These are phyloP conservation scores for Sebastes taczanowskii DNA, from an alignment of 2,797 vertebrate genomes.

Conservation along the genomic window DNA sequence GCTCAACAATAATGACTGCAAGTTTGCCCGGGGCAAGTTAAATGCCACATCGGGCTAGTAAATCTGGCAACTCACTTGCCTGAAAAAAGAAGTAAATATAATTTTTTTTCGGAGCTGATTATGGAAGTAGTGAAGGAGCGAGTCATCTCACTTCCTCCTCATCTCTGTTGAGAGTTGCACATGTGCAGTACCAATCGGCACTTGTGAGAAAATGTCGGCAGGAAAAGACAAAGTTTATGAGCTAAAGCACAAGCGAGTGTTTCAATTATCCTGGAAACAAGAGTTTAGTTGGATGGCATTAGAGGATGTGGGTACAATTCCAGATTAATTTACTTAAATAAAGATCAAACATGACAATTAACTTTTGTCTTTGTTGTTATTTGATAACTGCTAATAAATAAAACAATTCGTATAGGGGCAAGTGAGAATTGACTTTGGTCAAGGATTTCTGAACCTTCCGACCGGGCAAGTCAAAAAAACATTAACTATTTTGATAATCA, in stretches of 20 bases:
- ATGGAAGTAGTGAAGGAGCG: background rate
- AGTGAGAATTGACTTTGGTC: no score
- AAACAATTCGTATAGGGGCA: no score
- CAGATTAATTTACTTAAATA: no score
- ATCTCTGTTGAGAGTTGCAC: background rate
- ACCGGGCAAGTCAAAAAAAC: no score
- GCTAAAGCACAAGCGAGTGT: fast-evolving
- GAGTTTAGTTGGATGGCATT: background rate
- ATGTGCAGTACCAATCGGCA: background rate
- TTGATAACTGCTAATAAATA: no score
- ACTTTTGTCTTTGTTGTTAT: no score
- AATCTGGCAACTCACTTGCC: background rate
- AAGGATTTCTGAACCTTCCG: no score
- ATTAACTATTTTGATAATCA: no score
- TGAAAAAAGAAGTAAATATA: background rate
- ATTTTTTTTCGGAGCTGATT: no score
- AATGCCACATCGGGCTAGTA: background rate
- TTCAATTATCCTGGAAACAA: background rate
- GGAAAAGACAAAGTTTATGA: background rate
- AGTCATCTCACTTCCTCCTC: background rate
- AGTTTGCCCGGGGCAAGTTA: background rate
- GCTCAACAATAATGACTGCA: background rate
- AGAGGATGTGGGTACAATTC: no score
- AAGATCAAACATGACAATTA: no score
- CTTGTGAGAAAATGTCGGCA: no score